phyloP scores from a whole-genome alignment of 2,888 invertebrate genomes.

The Erebia ligea region DNA sequence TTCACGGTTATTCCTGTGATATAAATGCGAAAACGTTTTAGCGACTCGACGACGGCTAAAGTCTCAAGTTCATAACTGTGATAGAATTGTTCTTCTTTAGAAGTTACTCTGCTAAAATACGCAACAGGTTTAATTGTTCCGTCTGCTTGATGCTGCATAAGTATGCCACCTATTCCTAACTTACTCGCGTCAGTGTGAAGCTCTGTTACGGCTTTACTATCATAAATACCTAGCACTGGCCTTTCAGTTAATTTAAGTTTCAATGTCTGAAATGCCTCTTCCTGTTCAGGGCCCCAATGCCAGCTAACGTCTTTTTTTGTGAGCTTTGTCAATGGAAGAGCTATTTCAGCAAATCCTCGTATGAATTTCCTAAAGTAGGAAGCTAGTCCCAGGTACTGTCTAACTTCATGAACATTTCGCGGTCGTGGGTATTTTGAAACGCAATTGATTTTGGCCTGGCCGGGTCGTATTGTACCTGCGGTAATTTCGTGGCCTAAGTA shows the following conservation, averaged over 20 bases:
- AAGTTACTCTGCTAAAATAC: neutral
- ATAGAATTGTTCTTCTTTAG: neutral
- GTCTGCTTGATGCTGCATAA: neutral
- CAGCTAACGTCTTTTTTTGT: too few species aligned
- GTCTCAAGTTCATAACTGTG: neutral
- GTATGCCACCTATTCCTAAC: neutral
- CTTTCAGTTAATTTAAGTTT: neutral
- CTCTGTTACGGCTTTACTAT: neutral
- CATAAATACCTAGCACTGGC: neutral
- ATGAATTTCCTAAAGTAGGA: neutral
- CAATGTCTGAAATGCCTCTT: neutral
- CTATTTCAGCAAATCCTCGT: neutral
- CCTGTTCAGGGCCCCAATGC: too few species aligned
- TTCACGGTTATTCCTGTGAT: neutral
- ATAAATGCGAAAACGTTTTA: neutral
- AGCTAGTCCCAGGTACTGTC: neutral
- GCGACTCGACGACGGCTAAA: neutral
- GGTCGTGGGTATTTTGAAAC: neutral
- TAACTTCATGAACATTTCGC: neutral
- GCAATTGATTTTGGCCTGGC: neutral
- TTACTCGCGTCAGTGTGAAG: neutral
- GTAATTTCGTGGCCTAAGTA: neutral
- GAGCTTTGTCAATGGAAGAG: neutral
- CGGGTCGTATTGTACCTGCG: neutral
- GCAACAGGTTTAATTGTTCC: neutral